Evolutionary conservation across 2,888 invertebrate genomes (phyloP).

Genomic region (Rhogogaster chlorosoma): DNA sequence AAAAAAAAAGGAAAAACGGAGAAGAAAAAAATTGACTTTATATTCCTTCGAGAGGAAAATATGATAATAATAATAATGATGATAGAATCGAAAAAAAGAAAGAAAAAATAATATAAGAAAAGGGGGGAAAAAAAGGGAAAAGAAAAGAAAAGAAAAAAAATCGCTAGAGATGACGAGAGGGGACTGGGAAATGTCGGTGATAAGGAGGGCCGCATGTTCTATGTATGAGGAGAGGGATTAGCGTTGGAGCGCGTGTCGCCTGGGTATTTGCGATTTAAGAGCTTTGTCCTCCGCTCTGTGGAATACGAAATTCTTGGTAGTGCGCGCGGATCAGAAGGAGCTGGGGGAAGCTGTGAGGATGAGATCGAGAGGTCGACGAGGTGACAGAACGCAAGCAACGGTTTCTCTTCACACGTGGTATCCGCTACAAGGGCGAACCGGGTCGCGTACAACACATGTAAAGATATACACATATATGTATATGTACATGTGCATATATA

Average conservation of each 20-base stretch:
- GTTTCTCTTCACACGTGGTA: conserved; percentile 8
- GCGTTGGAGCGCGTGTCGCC: conserved; percentile 45
- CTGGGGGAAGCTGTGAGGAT: background rate
- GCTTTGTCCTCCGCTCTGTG: conserved; percentile 37
- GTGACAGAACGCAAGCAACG: background rate
- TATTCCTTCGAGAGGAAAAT: background rate
- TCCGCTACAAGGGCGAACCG: background rate
- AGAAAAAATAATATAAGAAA: background rate
- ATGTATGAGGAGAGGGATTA: conserved; percentile 45
- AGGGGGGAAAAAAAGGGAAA: background rate
- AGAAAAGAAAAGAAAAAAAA: background rate
- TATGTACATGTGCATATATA: background rate
- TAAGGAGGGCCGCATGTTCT: conserved; percentile 45
- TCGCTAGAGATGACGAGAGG: background rate
- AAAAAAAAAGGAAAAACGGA: background rate
- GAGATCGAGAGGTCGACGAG: conserved; percentile 33
- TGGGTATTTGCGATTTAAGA: conserved; percentile 49
- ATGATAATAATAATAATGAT: background rate
- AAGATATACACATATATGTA: background rate
- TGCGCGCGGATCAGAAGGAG: background rate
- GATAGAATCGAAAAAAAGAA: background rate
- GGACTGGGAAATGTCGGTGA: conserved; percentile 41
- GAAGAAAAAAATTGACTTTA: background rate
- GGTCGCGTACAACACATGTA: background rate
- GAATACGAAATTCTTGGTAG: conserved; percentile 32